These are phyloP conservation scores for Psittacula cyanocephala DNA, from an alignment of 2,113 vertebrate species.

Conservation along the genomic window DNA sequence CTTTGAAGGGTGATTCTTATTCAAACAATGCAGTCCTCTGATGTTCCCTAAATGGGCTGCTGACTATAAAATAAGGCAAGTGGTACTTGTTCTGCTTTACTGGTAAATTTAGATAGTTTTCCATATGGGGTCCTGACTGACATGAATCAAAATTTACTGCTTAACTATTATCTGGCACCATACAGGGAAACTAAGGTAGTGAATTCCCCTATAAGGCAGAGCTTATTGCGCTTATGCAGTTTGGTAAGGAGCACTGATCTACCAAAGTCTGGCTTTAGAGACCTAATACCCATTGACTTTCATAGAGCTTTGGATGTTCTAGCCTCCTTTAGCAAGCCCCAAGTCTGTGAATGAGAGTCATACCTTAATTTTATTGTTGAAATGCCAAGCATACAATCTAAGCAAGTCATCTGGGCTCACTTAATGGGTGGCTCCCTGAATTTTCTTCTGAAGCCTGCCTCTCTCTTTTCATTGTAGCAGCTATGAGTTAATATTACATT, in stretches of 20 bases:
- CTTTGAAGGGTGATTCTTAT: not conserved
- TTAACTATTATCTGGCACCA: not conserved
- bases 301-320: not conserved
- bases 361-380: not conserved
- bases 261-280: not conserved
- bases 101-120: not conserved
- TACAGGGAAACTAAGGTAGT: not conserved
- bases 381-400: not conserved
- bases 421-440: not conserved
- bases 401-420: not conserved
- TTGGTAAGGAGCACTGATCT: not conserved
- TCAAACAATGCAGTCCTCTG: not conserved
- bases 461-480: not conserved
- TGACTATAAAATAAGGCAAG: not conserved
- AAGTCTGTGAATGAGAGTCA: not conserved
- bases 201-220: not conserved
- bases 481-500: not conserved
- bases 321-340: not conserved
- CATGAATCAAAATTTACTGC: not conserved
- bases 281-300: not conserved
- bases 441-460: not conserved
- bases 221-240: not conserved
- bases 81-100: not conserved
- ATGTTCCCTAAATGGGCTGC: not conserved
- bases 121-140: not conserved